Base-by-base conservation (phyloP, 2,797 vertebrate genomes). In the Meda fulgida region DNA sequence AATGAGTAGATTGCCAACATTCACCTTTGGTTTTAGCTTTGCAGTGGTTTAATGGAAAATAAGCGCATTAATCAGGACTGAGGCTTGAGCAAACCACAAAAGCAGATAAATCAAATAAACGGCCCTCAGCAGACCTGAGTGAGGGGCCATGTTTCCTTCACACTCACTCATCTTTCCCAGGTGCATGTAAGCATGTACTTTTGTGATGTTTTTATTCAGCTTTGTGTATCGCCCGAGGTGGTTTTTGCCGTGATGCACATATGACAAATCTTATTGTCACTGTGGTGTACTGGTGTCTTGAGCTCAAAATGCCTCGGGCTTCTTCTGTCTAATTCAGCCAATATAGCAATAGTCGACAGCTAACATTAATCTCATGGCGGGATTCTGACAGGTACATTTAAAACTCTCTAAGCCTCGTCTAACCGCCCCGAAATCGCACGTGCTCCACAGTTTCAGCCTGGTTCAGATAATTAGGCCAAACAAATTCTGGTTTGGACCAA, bases 11-110 rank as follows among this genome's bases (percentile, higher is more conserved):
- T 75, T 67, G 80, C 81, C 79, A 88, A 86, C 75, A 85, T 84
- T 78, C 77, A 31, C 77, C 63, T 76, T 87, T 80, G 58, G 82
- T 79, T 83, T 83, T 58, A 65, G 75, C 81, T 81, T 81, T 76
- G 78, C 84, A 79, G 81, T 76, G 78, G 60, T 88, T 89, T 85
- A 82, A 80, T 84, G 78, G 79, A 88, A 89, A 88, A 88, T 85
- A 86, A 88, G 81, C 78, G 43, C 80, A 86, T 90, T 88, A 84
- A 85, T 91, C 86, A 87, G 34, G 72, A 55, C 82, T 29, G 73
- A 40, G 72, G 73, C 26, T 78, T 69, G 66, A 84, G 79, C 69
- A 34, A 70, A 66, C 43, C 69, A 53, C 78, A 69, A 63, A 55
- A 71, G 70, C 48, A 79, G 73, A 79, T 85, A 70, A 87, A 85